These are phyloP conservation scores for Ciconia stormi DNA, from an alignment of 2,113 vertebrate species.

Conservation along the genomic window DNA sequence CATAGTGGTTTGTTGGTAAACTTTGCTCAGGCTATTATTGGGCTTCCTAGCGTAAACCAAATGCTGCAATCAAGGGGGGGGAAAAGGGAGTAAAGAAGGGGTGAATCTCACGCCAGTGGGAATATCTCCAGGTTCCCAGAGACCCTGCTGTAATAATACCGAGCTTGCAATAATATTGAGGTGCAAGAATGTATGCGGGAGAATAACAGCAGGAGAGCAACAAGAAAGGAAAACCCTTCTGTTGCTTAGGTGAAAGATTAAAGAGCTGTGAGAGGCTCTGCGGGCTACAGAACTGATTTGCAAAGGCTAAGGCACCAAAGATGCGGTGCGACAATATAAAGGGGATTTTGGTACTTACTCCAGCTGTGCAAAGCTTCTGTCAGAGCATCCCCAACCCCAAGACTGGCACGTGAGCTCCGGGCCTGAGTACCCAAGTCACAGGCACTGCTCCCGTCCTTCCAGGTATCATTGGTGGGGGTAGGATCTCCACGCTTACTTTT, in stretches of 20 bases:
- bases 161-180: background rate
- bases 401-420: background rate
- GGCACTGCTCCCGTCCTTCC: background rate
- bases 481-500: background rate
- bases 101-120: background rate
- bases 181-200: background rate
- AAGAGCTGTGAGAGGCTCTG: background rate
- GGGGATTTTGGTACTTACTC: background rate
- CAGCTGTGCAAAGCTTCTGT: background rate
- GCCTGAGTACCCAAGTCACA: accelerated
- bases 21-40: background rate
- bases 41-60: background rate
- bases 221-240: background rate
- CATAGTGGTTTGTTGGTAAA: background rate
- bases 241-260: background rate
- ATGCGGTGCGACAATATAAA: background rate
- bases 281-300: background rate
- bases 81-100: background rate
- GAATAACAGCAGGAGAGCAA: background rate
- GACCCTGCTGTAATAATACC: background rate
- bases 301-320: background rate
- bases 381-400: background rate
- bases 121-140: background rate
- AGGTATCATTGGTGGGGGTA: accelerated
- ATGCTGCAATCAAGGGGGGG: background rate